Conservation (phyloP, 2,797 vertebrate genomes). For the Cirrhinus molitorella region DNA sequence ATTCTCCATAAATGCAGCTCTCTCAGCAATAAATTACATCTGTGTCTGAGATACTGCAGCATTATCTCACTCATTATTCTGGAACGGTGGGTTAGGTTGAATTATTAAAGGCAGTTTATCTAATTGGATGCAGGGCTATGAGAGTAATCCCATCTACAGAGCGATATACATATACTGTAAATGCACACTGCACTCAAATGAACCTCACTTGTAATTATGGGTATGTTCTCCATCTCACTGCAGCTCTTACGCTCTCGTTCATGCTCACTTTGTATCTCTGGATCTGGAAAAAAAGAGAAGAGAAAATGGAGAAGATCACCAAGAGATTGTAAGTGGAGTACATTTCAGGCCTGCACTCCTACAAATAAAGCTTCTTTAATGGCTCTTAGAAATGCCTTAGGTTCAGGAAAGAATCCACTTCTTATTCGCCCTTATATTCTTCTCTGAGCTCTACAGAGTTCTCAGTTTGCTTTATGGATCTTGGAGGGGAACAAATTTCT, state of each 20-base stretch:
- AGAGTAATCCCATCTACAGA: conserved; percentile 63
- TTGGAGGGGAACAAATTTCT: background rate
- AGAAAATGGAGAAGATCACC: background rate
- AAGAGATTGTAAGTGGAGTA: conserved; percentile 16
- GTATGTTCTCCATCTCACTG: conserved; percentile 43
- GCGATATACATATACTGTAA: conserved; percentile 60
- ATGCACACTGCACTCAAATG: conserved; percentile 47
- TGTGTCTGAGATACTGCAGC: conserved; percentile 68
- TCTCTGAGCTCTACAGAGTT: background rate
- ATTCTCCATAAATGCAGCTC: conserved; percentile 58
- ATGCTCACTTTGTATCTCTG: conserved; percentile 25
- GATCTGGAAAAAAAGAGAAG: conserved; percentile 17
- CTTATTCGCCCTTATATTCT: background rate
- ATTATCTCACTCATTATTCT: conserved; percentile 75
- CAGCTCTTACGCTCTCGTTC: conserved; percentile 54
- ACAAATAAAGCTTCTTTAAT: conserved; percentile 38
- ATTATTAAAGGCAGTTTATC: conserved; percentile 70
- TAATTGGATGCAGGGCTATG: conserved; percentile 74
- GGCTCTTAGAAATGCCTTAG: conserved; percentile 7
- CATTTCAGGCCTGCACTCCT: conserved; percentile 24
- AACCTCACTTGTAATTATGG: conserved; percentile 45
- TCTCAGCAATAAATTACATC: conserved; percentile 74
- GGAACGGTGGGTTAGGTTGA: conserved; percentile 65
- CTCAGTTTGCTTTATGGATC: background rate
- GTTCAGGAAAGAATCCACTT: conserved; percentile 10